A percentile compares a stretch with the other conserved stretches of the same genome.
These are phyloP conservation scores for Avahi laniger DNA, from an alignment of 2,797 vertebrate species.

Conservation along the genomic window DNA sequence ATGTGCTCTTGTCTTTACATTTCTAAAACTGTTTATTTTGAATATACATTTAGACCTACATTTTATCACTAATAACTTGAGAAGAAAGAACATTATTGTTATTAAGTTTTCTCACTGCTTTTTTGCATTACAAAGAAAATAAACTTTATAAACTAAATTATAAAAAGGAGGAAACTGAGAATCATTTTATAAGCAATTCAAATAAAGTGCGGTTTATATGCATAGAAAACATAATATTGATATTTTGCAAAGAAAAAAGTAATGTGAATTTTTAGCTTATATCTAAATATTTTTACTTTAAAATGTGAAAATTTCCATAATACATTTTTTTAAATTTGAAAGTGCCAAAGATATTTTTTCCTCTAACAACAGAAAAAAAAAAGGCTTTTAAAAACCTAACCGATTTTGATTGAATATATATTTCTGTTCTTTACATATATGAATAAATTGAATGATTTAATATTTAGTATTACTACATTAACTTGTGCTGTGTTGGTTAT, in stretches of 20 bases:
- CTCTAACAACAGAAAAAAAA: neutral
- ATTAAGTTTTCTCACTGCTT: neutral
- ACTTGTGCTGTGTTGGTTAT: neutral
- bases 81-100: neutral
- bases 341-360: neutral
- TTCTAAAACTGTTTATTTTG: slow-evolving; percentile 34
- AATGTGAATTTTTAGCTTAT: neutral
- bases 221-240: neutral
- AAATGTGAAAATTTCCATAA: neutral
- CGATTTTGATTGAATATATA: neutral
- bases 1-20: slow-evolving; percentile 26
- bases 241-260: neutral
- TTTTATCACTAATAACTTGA: neutral
- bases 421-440: neutral
- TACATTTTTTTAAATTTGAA: neutral
- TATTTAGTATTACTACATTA: neutral
- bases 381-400: neutral
- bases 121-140: neutral
- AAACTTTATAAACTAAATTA: neutral
- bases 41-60: neutral
- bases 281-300: neutral
- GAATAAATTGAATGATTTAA: neutral
- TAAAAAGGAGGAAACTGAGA: neutral
- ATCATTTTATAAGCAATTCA: neutral
- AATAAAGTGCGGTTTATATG: neutral